Percentiles rank a stretch among this genome's conserved stretches.
Conservation (phyloP, 2,888 invertebrate genomes). For the Mimas tiliae region DNA sequence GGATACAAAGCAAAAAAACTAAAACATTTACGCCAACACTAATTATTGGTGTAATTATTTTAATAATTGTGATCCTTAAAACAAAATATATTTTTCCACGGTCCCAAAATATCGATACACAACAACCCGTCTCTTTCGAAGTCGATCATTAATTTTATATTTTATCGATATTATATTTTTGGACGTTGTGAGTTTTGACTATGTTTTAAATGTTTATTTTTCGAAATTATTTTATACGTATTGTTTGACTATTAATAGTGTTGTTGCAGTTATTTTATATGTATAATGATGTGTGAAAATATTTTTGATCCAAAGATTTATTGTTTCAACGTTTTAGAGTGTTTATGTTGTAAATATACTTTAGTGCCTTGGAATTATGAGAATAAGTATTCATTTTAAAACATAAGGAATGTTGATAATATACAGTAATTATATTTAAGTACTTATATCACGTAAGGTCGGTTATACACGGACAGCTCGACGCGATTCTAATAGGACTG, state of each 20-base stretch:
- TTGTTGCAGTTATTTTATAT: constrained; percentile 25
- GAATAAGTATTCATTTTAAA: constrained; percentile 46
- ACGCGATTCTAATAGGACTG: not conserved
- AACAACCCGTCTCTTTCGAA: not conserved
- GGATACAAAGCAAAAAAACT: not conserved
- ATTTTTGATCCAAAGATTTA: constrained; percentile 42
- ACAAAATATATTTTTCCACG: too few relatives aligned
- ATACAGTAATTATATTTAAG: constrained; percentile 39
- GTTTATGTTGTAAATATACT: constrained; percentile 51
- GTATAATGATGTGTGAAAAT: constrained; percentile 35
- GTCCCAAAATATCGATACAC: not conserved
- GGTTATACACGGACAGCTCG: not conserved
- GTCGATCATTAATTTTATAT: not conserved
- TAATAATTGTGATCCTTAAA: too few relatives aligned
- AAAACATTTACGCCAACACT: too few relatives aligned
- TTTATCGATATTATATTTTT: constrained; percentile 20
- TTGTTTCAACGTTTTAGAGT: constrained; percentile 47
- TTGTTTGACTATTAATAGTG: constrained; percentile 18
- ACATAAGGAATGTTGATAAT: constrained; percentile 53
- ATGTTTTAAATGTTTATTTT: constrained; percentile 21
- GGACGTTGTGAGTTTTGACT: constrained; percentile 32
- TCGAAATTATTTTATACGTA: constrained; percentile 32
- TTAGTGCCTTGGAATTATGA: constrained; percentile 50
- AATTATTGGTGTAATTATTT: too few relatives aligned
- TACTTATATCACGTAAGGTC: constrained; percentile 29